Conservation (phyloP, 2,888 invertebrate species). For the Xestobium rufovillosum region DNA sequence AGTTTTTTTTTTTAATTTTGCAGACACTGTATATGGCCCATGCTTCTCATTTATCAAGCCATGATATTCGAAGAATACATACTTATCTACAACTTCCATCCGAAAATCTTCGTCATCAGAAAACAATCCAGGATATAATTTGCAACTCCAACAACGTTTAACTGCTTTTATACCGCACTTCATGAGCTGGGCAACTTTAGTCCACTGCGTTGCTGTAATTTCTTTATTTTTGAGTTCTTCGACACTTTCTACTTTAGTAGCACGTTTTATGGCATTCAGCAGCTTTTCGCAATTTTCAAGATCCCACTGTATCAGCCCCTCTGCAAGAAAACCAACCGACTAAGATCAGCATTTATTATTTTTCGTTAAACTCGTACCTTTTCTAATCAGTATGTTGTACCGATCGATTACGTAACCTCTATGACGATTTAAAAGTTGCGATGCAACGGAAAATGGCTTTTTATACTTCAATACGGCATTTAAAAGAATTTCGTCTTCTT, state of each 20-base stretch:
- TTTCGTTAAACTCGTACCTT: no score
- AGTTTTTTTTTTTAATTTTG: no score
- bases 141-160: slow-evolving; percentile 21
- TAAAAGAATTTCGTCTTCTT: slow-evolving; percentile 26
- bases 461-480: slow-evolving; percentile 4
- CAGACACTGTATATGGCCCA: no score
- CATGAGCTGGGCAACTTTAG: slow-evolving; percentile 22
- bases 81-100: no score
- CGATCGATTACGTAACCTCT: no score
- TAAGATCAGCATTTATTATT: no score
- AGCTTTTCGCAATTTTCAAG: slow-evolving; percentile 17
- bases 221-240: slow-evolving; percentile 20
- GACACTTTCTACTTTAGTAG: slow-evolving; percentile 18
- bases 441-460: slow-evolving; percentile 20
- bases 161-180: slow-evolving; percentile 20
- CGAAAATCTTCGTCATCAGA: slow-evolving; percentile 11
- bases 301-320: no score
- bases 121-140: slow-evolving; percentile 25
- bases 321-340: no score
- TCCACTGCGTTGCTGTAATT: slow-evolving; percentile 22
- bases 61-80: no score
- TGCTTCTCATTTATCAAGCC: no score
- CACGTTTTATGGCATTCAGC: slow-evolving; percentile 21
- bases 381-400: no score
- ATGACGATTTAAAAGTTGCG: slow-evolving; percentile 20